phyloP scores from a whole-genome alignment of 2,113 vertebrate species.

The Danionella cerebrum region DNA sequence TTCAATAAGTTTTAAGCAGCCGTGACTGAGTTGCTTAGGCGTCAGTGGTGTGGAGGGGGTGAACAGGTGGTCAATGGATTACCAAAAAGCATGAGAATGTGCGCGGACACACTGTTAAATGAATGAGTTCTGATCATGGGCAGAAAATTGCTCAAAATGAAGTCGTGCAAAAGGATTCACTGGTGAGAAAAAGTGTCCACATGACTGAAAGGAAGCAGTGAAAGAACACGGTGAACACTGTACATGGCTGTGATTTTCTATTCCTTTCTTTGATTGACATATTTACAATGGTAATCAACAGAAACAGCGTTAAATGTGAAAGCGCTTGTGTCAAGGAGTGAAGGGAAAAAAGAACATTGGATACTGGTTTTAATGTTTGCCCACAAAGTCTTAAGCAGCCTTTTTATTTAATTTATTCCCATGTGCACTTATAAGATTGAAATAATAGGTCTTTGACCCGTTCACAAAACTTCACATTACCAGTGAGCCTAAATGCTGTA shows the following conservation, averaged over 20 bases:
- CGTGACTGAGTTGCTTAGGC: slow-evolving; percentile 9
- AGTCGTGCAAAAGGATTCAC: background rate
- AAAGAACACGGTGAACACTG: background rate
- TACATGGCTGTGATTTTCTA: background rate
- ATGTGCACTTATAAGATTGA: too few relatives aligned
- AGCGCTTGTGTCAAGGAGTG: too few relatives aligned
- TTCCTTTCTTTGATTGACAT: background rate
- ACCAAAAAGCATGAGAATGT: slow-evolving; percentile 2
- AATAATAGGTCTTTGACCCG: too few relatives aligned
- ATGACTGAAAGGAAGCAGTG: background rate
- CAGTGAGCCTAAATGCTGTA: too few relatives aligned
- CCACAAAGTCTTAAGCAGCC: too few relatives aligned
- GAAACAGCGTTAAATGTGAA: background rate
- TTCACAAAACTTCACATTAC: too few relatives aligned
- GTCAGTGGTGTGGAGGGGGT: background rate
- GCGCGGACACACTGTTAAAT: background rate
- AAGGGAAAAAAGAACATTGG: too few relatives aligned
- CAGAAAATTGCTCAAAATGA: slow-evolving; percentile 9
- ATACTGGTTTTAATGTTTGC: too few relatives aligned
- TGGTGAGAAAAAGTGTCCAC: background rate
- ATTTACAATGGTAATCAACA: background rate
- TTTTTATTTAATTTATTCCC: too few relatives aligned
- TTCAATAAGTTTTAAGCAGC: slow-evolving; percentile 16
- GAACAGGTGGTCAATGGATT: slow-evolving; percentile 15
- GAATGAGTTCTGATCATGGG: background rate